Conservation (phyloP, 2,797 vertebrate genomes). For the Scarus forsteni region DNA sequence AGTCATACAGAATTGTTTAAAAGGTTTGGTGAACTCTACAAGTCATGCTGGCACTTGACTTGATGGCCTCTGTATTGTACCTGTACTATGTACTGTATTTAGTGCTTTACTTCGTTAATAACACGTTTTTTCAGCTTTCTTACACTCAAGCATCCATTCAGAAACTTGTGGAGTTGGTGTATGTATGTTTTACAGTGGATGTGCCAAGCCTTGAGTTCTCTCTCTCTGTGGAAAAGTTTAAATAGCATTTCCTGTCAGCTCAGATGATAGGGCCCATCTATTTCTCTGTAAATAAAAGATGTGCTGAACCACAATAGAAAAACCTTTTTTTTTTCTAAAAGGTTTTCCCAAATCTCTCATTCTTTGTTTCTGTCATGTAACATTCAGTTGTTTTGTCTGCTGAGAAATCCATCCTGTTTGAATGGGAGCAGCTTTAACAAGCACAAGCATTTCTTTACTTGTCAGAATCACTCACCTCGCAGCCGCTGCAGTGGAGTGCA, state of each 20-base stretch:
- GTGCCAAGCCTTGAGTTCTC: slow-evolving; percentile 53
- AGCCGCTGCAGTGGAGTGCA: not conserved
- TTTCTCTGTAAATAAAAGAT: slow-evolving; percentile 67
- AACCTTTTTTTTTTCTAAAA: slow-evolving; percentile 54
- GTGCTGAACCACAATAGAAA: slow-evolving; percentile 50
- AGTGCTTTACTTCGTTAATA: not conserved
- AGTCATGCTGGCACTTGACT: too few relatives aligned
- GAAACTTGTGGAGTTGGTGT: slow-evolving; percentile 20
- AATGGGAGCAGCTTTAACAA: slow-evolving; percentile 48
- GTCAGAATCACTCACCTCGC: slow-evolving; percentile 40
- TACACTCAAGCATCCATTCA: slow-evolving; percentile 33
- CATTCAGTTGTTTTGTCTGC: slow-evolving; percentile 47
- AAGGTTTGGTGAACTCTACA: too few relatives aligned
- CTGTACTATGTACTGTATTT: too few relatives aligned
- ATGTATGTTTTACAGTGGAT: slow-evolving; percentile 8
- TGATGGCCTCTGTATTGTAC: too few relatives aligned
- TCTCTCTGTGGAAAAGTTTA: slow-evolving; percentile 58
- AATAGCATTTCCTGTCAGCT: slow-evolving; percentile 69
- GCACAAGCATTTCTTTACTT: slow-evolving; percentile 31
- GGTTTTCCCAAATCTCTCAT: slow-evolving; percentile 66
- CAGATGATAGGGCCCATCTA: slow-evolving; percentile 56
- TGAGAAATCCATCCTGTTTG: slow-evolving; percentile 53
- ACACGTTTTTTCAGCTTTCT: slow-evolving; percentile 20
- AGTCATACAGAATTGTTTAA: too few relatives aligned
- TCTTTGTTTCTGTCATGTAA: slow-evolving; percentile 65